Evolutionary conservation across 2,113 vertebrate species (phyloP), one percentile per base, ranked within the genome.

Genomic region (Zosterops japonicus): DNA sequence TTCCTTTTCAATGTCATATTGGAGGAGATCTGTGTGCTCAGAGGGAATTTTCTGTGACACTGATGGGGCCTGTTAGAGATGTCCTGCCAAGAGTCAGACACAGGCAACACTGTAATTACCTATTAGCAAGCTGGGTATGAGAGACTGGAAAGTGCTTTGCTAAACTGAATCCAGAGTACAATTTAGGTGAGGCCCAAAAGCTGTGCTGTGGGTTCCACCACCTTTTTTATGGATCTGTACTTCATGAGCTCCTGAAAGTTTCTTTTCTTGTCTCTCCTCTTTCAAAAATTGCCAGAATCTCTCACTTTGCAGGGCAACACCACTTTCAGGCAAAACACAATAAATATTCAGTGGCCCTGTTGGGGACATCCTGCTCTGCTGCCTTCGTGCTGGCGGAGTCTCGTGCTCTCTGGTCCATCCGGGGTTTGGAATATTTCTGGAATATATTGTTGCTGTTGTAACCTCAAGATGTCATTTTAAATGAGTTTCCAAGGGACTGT

Each of bases 361-460:
- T 31, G 44, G 93, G 92, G 87, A 71, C 70, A 74, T 39, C 29
- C 78, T 70, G 39, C 79, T 77, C 6, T 1, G 76, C 82, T 67
- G 94, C 71, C 0, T 0, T 59, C 60, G 64, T 57, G 61, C 84
- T 86, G 75, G 59, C 25, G 23, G 21, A 88, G 60, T 74, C 50
- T 41, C 0, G 2, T 2, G 0, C 63, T 35, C 75, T 50, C 56
- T 3, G 4, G 31, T 67, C 74, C n/a, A 7, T 35, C 14, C 0
- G 8, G 95, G 78, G 36, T 69, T 91, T 76, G 76, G 89, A 93
- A 35, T 83, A 69, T 91, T 92, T 93, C 89, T 95, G 89, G 84
- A 78, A 70, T 86, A 83, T 23, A 59, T 14, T 49, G 36, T 67
- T 85, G 85, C 69, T 86, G 71, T 69, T 89, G 31, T 47, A 81